Percentiles rank a stretch among this genome's conserved stretches.
These are phyloP conservation scores for Rhipidura dahli DNA, from an alignment of 2,113 vertebrate genomes.

Conservation along the genomic window DNA sequence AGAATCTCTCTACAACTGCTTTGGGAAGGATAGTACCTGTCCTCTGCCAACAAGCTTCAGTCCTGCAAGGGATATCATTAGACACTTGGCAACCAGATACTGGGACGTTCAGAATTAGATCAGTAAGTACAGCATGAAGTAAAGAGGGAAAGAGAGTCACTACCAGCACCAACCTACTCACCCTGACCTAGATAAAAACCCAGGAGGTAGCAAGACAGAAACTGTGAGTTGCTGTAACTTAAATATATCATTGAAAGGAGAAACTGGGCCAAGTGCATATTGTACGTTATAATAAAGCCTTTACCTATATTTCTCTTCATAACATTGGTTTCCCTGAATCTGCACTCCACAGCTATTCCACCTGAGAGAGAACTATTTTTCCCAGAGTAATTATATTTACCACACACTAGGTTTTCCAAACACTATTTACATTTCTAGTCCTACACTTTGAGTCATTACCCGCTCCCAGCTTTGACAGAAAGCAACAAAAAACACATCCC, in stretches of 20 bases:
- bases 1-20: not conserved
- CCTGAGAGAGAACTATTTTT: not conserved
- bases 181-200: slow-evolving; percentile 51
- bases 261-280: slow-evolving; percentile 1
- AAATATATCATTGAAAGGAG: not conserved
- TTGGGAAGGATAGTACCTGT: not conserved
- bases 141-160: not conserved
- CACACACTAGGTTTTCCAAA: not conserved
- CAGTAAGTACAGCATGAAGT: not conserved
- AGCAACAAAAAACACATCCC: not conserved
- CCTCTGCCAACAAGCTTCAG: not conserved
- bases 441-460: not conserved
- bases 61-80: not conserved
- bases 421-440: not conserved
- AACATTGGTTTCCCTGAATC: not conserved
- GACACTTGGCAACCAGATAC: not conserved
- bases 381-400: not conserved
- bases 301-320: not conserved
- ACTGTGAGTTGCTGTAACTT: not conserved
- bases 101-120: slow-evolving; percentile 21
- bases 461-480: not conserved
- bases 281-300: not conserved
- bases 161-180: slow-evolving; percentile 44
- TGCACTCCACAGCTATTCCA: not conserved
- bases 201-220: slow-evolving; percentile 20